Evolutionary conservation across 2,797 vertebrate species (phyloP).

Genomic region (Pangasius mekongensis): DNA sequence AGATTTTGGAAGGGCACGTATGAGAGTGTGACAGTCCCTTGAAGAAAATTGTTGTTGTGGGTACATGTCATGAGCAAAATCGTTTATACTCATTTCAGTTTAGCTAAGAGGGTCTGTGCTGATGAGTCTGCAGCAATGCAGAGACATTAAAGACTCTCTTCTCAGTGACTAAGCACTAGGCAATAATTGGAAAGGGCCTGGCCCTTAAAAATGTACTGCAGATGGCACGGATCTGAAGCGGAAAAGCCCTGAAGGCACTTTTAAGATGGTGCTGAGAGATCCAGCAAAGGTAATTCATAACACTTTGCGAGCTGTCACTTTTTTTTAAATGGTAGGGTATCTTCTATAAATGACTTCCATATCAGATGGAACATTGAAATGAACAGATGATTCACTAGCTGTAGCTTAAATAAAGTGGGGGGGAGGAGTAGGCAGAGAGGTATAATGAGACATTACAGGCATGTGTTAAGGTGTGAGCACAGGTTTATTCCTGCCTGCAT

Average conservation of each 20-base stretch:
- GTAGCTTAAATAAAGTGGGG: slow-evolving; percentile 32
- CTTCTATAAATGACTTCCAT: slow-evolving; percentile 34
- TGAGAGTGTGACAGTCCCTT: neutral
- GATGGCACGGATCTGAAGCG: slow-evolving; percentile 31
- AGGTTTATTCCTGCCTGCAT: neutral
- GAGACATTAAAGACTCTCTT: slow-evolving; percentile 30
- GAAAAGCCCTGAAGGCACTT: slow-evolving; percentile 26
- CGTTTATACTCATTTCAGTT: neutral
- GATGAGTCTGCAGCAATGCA: slow-evolving; percentile 5
- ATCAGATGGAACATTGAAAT: slow-evolving; percentile 31
- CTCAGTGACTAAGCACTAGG: slow-evolving; percentile 28
- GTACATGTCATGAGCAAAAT: neutral
- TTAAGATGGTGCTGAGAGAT: slow-evolving; percentile 38
- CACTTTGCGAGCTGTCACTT: slow-evolving; percentile 34
- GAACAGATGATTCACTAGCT: slow-evolving; percentile 41
- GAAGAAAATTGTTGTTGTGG: neutral
- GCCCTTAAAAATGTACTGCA: slow-evolving; percentile 28
- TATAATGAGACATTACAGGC: slow-evolving; percentile 20
- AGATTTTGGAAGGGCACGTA: neutral
- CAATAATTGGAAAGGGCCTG: slow-evolving; percentile 24
- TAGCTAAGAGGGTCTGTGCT: neutral
- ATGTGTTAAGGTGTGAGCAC: neutral
- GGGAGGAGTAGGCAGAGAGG: neutral
- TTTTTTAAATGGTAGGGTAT: slow-evolving; percentile 34
- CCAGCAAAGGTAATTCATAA: slow-evolving; percentile 44